A percentile compares a stretch with the other conserved stretches of the same genome.
Conservation (phyloP, 2,888 invertebrate genomes). For the Agonopterix heracliana region DNA sequence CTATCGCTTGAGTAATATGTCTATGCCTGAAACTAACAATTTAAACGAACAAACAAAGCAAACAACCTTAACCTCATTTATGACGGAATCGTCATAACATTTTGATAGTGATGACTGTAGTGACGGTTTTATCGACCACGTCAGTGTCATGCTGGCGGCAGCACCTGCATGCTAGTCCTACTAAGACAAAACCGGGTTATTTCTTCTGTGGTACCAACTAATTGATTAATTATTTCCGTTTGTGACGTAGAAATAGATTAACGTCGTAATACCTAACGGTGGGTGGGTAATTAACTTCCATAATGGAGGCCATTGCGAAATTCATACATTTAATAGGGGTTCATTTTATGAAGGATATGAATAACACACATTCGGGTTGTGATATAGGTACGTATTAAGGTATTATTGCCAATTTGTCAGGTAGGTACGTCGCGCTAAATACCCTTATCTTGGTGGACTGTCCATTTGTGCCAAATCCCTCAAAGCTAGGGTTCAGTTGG, state of each 20-base stretch:
- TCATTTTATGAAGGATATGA: slow-evolving; percentile 17
- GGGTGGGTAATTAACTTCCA: slow-evolving; percentile 28
- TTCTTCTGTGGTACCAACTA: no score
- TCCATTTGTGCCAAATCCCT: slow-evolving; percentile 26
- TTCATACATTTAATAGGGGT: slow-evolving; percentile 30
- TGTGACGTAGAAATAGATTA: slow-evolving; percentile 4
- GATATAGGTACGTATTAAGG: slow-evolving; percentile 13
- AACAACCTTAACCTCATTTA: no score
- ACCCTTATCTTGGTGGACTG: slow-evolving; percentile 27
- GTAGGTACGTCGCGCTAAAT: slow-evolving; percentile 20
- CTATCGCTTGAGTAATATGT: no score
- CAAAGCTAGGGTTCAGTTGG: slow-evolving; percentile 26
- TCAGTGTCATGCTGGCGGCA: no score
- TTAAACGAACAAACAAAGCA: no score
- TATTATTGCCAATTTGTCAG: slow-evolving; percentile 10
- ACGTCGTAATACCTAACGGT: background rate
- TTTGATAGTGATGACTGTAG: no score
- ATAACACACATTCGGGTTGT: slow-evolving; percentile 4
- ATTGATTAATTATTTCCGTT: background rate
- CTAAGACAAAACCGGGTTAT: no score
- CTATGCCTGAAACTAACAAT: no score
- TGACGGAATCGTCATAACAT: no score
- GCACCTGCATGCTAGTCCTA: no score
- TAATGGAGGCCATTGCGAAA: slow-evolving; percentile 25
- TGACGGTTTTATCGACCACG: no score